Conservation (phyloP, 2,113 vertebrate species). For the Cyprinodon variegatus region DNA sequence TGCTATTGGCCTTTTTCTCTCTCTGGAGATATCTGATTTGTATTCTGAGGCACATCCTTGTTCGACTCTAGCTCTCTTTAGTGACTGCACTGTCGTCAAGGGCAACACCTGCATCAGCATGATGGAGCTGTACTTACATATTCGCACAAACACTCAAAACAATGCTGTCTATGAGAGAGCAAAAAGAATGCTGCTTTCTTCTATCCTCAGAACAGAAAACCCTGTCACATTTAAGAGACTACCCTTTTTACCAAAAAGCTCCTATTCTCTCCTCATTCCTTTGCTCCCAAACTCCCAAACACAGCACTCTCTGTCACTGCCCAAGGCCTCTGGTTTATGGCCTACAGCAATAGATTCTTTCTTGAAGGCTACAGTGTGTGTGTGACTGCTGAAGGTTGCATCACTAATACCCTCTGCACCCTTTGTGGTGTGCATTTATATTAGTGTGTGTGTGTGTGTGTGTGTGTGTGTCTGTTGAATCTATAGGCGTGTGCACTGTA, state of each 20-base stretch:
- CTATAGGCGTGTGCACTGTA: background rate
- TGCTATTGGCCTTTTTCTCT: slow-evolving; percentile 41
- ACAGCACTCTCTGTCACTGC: slow-evolving; percentile 44
- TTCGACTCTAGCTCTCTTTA: slow-evolving; percentile 66
- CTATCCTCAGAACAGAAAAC: background rate
- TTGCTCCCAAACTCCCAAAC: background rate
- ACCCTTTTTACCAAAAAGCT: slow-evolving; percentile 23
- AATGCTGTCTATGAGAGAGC: slow-evolving; percentile 11
- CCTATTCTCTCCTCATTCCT: background rate
- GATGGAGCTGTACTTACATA: slow-evolving; percentile 29
- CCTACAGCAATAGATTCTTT: slow-evolving; percentile 58
- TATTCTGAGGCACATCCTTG: slow-evolving; percentile 62
- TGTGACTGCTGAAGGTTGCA: slow-evolving; percentile 58
- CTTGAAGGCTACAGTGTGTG: slow-evolving; percentile 58
- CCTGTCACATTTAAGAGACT: slow-evolving; percentile 1
- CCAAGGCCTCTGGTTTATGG: slow-evolving; percentile 66
- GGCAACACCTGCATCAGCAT: slow-evolving; percentile 72
- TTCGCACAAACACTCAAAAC: background rate
- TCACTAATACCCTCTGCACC: slow-evolving; percentile 39
- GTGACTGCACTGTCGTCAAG: slow-evolving; percentile 66
- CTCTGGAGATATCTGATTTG: slow-evolving; percentile 59
- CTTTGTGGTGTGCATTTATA: background rate
- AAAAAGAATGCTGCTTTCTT: slow-evolving; percentile 1
- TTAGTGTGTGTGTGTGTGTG: background rate
- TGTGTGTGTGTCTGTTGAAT: background rate